Evolutionary conservation across 2,888 invertebrate genomes (phyloP).

Genomic region (Lacanobia wlatinum): DNA sequence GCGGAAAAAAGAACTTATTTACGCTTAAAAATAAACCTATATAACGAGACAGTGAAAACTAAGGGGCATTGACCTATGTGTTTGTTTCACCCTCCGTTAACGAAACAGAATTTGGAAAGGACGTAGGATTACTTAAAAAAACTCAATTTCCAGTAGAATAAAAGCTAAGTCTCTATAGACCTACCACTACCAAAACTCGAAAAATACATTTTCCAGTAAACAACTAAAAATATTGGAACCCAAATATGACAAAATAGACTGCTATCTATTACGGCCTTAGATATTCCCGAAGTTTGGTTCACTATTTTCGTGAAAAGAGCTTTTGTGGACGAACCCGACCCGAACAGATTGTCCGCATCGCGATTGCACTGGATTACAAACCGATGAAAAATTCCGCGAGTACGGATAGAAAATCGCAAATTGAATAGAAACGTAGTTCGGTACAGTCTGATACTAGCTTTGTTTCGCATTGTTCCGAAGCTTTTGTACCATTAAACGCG

Average conservation of each 20-base stretch:
- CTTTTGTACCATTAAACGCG: constrained; percentile 60
- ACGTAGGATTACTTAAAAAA: constrained; percentile 1
- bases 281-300: constrained; percentile 32
- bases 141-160: constrained; percentile 13
- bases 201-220: constrained; percentile 5
- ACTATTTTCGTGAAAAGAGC: constrained; percentile 56
- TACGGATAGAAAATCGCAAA: constrained; percentile 79
- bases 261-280: constrained; percentile 27
- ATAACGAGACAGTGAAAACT: neutral
- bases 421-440: constrained; percentile 81
- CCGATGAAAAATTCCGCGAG: constrained; percentile 82
- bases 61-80: neutral
- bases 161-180: neutral
- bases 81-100: constrained; percentile 1
- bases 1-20: constrained; percentile 4
- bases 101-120: neutral
- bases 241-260: constrained; percentile 38
- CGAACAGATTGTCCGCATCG: constrained; percentile 65
- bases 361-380: constrained; percentile 80
- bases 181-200: neutral
- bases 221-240: constrained; percentile 7
- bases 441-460: constrained; percentile 73
- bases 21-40: neutral
- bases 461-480: constrained; percentile 72
- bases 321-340: constrained; percentile 71